These are phyloP conservation scores for Caenorhabditis latens DNA, from an alignment of 1,140 invertebrate genomes.

Conservation along the genomic window DNA sequence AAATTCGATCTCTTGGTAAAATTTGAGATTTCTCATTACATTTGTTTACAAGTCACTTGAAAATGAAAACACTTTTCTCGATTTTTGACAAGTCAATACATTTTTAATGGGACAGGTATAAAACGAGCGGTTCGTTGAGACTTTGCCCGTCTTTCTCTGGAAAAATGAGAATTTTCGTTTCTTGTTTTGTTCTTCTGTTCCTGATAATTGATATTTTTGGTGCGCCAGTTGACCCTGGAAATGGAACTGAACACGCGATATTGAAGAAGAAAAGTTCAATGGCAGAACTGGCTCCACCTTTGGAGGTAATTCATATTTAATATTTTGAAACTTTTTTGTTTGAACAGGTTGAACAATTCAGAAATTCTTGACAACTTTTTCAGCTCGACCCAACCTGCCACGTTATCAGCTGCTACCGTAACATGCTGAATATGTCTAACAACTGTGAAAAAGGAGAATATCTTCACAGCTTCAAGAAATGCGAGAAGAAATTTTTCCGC, in stretches of 20 bases:
- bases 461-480: slow-evolving; percentile 36
- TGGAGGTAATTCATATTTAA: slow-evolving; percentile 1
- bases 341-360: background rate
- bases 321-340: too few species aligned
- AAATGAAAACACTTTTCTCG: background rate
- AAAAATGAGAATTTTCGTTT: slow-evolving; percentile 3
- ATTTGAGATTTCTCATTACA: background rate
- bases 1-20: background rate
- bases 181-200: background rate
- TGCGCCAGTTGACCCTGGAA: background rate
- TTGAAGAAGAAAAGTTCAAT: slow-evolving; percentile 3
- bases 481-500: slow-evolving; percentile 44
- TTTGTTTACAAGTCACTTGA: slow-evolving; percentile 23
- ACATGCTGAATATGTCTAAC: slow-evolving; percentile 31
- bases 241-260: background rate
- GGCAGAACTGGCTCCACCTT: background rate
- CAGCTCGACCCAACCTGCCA: slow-evolving; percentile 17
- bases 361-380: too few species aligned
- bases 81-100: background rate
- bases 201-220: background rate
- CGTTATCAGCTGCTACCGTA: slow-evolving; percentile 21
- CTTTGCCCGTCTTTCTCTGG: background rate
- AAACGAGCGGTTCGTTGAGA: background rate
- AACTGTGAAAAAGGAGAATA: slow-evolving; percentile 15
- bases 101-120: slow-evolving; percentile 17